Percentiles rank a stretch among this genome's conserved stretches.
phyloP scores from a whole-genome alignment of 2,113 vertebrate genomes.

The Epinephelus moara region DNA sequence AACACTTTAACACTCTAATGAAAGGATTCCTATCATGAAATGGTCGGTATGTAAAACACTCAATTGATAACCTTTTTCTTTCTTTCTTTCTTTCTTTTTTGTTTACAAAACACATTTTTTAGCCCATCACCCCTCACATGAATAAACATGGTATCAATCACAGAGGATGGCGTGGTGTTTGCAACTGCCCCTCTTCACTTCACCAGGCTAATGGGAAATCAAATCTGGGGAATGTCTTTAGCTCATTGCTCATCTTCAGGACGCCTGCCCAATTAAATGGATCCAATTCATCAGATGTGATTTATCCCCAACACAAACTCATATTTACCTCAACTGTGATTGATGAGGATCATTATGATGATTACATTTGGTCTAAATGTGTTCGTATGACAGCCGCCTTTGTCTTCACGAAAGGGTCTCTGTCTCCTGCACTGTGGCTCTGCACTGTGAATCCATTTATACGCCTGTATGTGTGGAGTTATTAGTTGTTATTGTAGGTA shows the following conservation, averaged over 20 bases:
- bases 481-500: slow-evolving; percentile 4
- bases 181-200: slow-evolving; percentile 56
- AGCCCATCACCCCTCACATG: background rate
- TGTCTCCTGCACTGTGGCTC: slow-evolving; percentile 13
- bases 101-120: background rate
- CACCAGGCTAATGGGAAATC: slow-evolving; percentile 65
- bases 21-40: slow-evolving; percentile 3
- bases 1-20: background rate
- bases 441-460: slow-evolving; percentile 23
- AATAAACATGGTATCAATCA: slow-evolving; percentile 55
- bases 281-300: slow-evolving; percentile 73
- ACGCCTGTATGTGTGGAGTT: slow-evolving; percentile 13
- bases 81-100: background rate
- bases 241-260: slow-evolving; percentile 70
- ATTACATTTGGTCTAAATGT: slow-evolving; percentile 66
- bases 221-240: slow-evolving; percentile 54
- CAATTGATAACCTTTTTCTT: background rate
- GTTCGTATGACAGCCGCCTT: slow-evolving; percentile 54
- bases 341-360: slow-evolving; percentile 69
- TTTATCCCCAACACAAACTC: slow-evolving; percentile 65
- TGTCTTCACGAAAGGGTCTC: slow-evolving; percentile 38
- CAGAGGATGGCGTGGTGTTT: slow-evolving; percentile 17
- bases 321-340: slow-evolving; percentile 74
- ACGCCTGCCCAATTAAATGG: slow-evolving; percentile 69
- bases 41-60: background rate